Base-by-base conservation (phyloP, 1,140 invertebrate genomes). In the Hestina assimilis region DNA sequence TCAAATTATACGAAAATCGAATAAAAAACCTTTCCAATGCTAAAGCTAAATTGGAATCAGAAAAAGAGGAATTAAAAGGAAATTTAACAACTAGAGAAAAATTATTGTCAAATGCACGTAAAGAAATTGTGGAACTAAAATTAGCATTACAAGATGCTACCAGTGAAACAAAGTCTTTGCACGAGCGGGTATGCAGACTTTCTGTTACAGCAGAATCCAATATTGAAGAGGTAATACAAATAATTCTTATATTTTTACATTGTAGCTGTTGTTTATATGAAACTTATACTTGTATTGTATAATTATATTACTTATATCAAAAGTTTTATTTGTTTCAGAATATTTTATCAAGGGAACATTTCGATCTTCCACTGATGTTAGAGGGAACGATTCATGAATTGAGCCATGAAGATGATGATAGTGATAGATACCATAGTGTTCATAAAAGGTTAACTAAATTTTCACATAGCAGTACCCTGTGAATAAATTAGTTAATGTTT, bases 121-220 rank as follows among this genome's bases (percentile, higher is more conserved):
- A 71, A 60, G 89, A 90, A 72, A 78, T 88, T 47, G 75, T 90
- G 4, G 87, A 89, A 35, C 52, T 90, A 21, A 89, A 89, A 71
- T 64, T 90, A 53, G 81, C 79, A 48, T 64, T 89, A 46, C 87
- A 90, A 69, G 87, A 89, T 81, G 79, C 86, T 20, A 85, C 82
- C 24, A 74, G 80, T 58, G 89, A 89, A 77, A 85, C 83, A 12
- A 79, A 83, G 66, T 75, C 72, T 26, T 65, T 89, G 23, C 74
- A 87, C 63, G 75, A 84, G 12, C 75, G 69, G 70, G 59, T 88
- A 17, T 77, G 69, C 40, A 75, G 68, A 54, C 59, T 87, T 7
- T 35, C 47, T 29, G 79, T 51, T 42, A 75, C 63, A 2, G 7
- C 50, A 60, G 70, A 75, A 48, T 31, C 55, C 23, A 64, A 77